These are phyloP conservation scores for Clamator glandarius DNA, from an alignment of 2,797 vertebrate species.

Conservation along the genomic window DNA sequence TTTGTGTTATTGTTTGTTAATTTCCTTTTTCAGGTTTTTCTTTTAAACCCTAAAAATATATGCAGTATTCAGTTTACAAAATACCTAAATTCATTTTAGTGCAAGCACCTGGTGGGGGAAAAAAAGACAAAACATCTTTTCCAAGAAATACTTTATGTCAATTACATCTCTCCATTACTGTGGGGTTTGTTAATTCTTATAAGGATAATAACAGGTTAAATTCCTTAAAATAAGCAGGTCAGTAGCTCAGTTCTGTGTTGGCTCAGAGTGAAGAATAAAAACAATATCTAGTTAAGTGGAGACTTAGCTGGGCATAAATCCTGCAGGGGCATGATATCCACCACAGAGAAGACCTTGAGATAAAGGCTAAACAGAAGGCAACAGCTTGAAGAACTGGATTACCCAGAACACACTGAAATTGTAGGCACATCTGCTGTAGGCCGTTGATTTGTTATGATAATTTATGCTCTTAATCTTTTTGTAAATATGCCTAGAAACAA, in stretches of 20 bases:
- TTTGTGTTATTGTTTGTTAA: not conserved
- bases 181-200: not conserved
- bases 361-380: not conserved
- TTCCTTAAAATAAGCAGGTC: not conserved
- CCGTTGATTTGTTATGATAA: slow-evolving; percentile 58
- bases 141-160: not conserved
- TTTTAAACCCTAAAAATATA: not conserved
- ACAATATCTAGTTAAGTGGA: not conserved
- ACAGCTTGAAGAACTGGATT: slow-evolving; percentile 1
- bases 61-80: not conserved
- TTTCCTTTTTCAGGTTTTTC: not conserved
- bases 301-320: not conserved
- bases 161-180: not conserved
- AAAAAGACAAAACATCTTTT: rapidly evolving
- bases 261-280: not conserved
- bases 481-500: slow-evolving; percentile 24
- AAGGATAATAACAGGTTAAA: not conserved
- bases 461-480: slow-evolving; percentile 55
- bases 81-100: not conserved
- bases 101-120: not conserved
- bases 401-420: not conserved
- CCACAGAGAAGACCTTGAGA: not conserved
- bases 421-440: not conserved
- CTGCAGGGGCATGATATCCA: not conserved
- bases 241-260: not conserved